Conservation (phyloP, 2,888 invertebrate species). For the Drosophila demipolita region DNA sequence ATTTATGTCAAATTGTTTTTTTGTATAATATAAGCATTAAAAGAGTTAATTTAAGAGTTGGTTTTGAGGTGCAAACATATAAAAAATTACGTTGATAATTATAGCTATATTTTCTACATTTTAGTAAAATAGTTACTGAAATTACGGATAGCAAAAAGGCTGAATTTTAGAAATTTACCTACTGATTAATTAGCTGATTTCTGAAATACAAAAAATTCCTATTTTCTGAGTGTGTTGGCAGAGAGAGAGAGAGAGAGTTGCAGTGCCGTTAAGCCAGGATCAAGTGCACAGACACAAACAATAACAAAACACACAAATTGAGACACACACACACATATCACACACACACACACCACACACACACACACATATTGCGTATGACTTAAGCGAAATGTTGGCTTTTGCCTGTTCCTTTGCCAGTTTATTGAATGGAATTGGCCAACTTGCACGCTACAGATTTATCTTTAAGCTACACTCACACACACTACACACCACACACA, state of each 20-base stretch:
- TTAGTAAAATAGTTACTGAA: background rate
- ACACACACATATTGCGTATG: slow-evolving; percentile 47
- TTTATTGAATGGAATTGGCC: slow-evolving; percentile 20
- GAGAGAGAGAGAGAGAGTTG: background rate
- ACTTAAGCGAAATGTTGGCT: slow-evolving; percentile 58
- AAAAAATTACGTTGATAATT: background rate
- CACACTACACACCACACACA: slow-evolving; percentile 4
- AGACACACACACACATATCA: slow-evolving; percentile 8
- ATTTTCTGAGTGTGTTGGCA: background rate
- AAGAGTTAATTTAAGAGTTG: no score
- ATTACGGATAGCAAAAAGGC: background rate
- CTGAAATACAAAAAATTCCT: background rate
- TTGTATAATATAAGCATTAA: no score
- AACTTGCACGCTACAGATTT: slow-evolving; percentile 9
- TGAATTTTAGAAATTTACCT: background rate
- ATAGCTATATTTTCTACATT: background rate
- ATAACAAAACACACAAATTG: background rate
- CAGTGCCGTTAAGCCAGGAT: slow-evolving; percentile 40
- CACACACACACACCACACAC: slow-evolving; percentile 7
- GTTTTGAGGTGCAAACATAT: no score
- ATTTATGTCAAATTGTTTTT: no score
- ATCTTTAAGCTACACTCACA: slow-evolving; percentile 22
- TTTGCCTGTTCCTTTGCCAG: slow-evolving; percentile 9
- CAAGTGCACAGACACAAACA: slow-evolving; percentile 13
- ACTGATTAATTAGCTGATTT: background rate